Evolutionary conservation across 2,797 vertebrate genomes (phyloP).

Genomic region (Trematomus bernacchii): DNA sequence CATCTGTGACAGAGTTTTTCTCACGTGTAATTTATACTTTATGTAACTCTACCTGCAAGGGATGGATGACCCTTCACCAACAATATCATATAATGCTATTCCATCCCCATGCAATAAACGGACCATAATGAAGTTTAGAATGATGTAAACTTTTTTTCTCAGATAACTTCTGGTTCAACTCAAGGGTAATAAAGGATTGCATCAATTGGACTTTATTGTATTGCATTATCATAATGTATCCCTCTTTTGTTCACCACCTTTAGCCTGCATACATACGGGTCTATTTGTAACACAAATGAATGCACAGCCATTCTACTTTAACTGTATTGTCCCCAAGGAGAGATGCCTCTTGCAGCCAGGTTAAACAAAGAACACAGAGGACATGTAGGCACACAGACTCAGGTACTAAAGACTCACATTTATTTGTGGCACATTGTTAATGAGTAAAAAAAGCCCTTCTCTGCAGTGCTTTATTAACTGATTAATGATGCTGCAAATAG

Average conservation of each 20-base stretch:
- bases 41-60: not conserved
- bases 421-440: constrained; percentile 5
- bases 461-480: constrained; percentile 15
- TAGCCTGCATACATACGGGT: not conserved
- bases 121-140: not conserved
- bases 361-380: too few species aligned
- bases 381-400: too few species aligned
- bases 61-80: not conserved
- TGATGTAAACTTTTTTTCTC: not conserved
- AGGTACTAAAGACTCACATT: too few species aligned
- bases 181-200: constrained; percentile 5
- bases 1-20: constrained; percentile 5
- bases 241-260: constrained; percentile 1
- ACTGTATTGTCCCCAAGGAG: too few species aligned
- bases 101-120: constrained; percentile 1
- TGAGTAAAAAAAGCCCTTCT: not conserved
- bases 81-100: not conserved
- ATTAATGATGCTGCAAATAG: constrained; percentile 26
- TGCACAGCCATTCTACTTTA: too few species aligned
- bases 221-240: not conserved
- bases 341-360: too few species aligned
- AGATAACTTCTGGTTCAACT: not conserved
- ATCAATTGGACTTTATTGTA: constrained; percentile 1
- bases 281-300: not conserved
- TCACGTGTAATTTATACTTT: constrained; percentile 10